phyloP scores from a whole-genome alignment of 2,797 vertebrate species.

The Peromyscus eremicus region DNA sequence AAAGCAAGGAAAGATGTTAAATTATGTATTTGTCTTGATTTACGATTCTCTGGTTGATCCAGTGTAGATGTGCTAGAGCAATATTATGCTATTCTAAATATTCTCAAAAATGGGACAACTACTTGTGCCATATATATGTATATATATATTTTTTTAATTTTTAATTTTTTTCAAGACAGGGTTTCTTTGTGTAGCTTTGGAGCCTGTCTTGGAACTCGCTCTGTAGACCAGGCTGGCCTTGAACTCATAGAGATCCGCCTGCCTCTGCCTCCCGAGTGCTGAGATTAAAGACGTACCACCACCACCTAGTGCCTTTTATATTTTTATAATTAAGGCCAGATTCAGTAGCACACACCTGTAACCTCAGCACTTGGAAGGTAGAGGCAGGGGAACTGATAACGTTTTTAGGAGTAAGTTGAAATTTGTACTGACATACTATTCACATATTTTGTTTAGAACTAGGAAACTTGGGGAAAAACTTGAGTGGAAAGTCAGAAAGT shows the following conservation, averaged over 20 bases:
- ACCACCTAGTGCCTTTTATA: too few species aligned
- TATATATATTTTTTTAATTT: too few species aligned
- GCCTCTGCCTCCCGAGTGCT: too few species aligned
- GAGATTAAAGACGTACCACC: too few species aligned
- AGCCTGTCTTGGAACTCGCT: too few species aligned
- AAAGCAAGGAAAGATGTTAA: constrained; percentile 39
- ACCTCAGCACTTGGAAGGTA: background rate
- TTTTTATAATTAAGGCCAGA: background rate
- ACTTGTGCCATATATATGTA: background rate
- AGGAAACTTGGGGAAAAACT: background rate
- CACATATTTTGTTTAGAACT: constrained; percentile 51
- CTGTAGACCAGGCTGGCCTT: too few species aligned
- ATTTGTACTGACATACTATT: constrained; percentile 21
- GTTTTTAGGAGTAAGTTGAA: constrained; percentile 60
- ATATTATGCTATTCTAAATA: constrained; percentile 15
- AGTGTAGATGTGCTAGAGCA: constrained; percentile 11
- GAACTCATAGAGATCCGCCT: too few species aligned
- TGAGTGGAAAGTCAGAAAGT: constrained; percentile 62
- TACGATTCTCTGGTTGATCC: constrained; percentile 52
- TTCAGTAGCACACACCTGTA: background rate
- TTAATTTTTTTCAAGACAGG: background rate
- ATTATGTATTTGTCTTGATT: constrained; percentile 44
- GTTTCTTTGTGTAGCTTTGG: too few species aligned
- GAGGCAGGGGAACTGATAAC: background rate
- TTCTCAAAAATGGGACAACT: constrained; percentile 57